Evolutionary conservation across 2,797 vertebrate genomes (phyloP).

Genomic region (Arctocebus calabarensis): DNA sequence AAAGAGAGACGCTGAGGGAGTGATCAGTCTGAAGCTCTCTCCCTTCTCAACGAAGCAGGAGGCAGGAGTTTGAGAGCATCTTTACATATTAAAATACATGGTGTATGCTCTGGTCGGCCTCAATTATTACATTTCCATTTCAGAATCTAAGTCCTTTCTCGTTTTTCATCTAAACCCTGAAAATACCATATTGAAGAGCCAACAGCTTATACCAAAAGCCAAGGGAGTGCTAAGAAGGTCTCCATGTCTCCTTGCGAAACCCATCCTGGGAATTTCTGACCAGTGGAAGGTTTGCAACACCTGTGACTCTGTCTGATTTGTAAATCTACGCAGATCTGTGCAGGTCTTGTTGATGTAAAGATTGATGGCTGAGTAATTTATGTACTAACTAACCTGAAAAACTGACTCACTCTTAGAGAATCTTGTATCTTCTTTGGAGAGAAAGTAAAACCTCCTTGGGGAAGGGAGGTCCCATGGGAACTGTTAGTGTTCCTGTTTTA

Average conservation of each 20-base stretch:
- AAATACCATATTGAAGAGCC: not conserved
- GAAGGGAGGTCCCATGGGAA: constrained; percentile 73
- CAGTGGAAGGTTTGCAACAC: not conserved
- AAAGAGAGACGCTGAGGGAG: not conserved
- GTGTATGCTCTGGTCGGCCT: not conserved
- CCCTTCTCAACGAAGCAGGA: not conserved
- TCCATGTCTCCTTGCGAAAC: not conserved
- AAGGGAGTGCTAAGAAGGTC: not conserved
- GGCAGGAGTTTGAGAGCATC: not conserved
- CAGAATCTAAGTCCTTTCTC: constrained; percentile 7
- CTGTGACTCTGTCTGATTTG: not conserved
- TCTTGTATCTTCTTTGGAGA: constrained; percentile 52
- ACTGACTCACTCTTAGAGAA: constrained; percentile 43
- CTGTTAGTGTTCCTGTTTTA: constrained; percentile 56
- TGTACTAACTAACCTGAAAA: constrained; percentile 16
- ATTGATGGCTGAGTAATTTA: not conserved
- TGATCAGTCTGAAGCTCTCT: not conserved
- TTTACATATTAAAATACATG: not conserved
- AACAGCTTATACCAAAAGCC: not conserved
- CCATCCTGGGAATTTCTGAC: not conserved
- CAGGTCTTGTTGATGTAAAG: not conserved
- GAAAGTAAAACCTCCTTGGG: constrained; percentile 66
- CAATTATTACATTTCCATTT: not conserved
- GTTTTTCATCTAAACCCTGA: not conserved
- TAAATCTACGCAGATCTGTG: not conserved